phyloP scores from a whole-genome alignment of 2,113 vertebrate genomes.

The Aptenodytes forsteri region DNA sequence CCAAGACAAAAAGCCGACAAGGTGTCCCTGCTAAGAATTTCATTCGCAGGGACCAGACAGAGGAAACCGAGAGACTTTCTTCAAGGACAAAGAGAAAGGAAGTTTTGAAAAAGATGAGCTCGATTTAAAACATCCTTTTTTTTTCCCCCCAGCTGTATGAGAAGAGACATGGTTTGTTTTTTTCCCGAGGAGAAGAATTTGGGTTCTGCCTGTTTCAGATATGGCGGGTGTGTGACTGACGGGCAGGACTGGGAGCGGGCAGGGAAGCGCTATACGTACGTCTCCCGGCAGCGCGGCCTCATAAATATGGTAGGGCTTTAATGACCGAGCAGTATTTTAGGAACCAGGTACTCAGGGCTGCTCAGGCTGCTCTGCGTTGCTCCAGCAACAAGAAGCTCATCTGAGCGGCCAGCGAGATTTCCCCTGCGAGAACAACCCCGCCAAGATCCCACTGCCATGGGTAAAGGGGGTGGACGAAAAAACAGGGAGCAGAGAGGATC shows the following conservation, averaged over 20 bases:
- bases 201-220: neutral
- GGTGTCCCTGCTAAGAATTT: slow-evolving; percentile 21
- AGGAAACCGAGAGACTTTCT: slow-evolving; percentile 10
- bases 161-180: neutral
- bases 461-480: neutral
- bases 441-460: fast-evolving
- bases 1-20: slow-evolving; percentile 33
- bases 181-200: neutral
- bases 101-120: slow-evolving; percentile 24
- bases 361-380: neutral
- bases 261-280: neutral
- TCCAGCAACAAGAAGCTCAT: slow-evolving; percentile 14
- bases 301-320: neutral
- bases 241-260: neutral
- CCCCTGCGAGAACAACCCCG: neutral
- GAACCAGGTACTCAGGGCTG: neutral
- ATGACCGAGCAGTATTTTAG: neutral
- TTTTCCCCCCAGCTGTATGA: neutral
- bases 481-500: fast-evolving
- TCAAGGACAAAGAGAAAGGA: slow-evolving; percentile 34
- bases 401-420: neutral
- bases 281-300: neutral
- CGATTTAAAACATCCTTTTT: neutral
- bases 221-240: neutral
- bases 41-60: slow-evolving; percentile 1